Base-by-base conservation (phyloP, 2,888 invertebrate species). In the Idaea dimidiata region DNA sequence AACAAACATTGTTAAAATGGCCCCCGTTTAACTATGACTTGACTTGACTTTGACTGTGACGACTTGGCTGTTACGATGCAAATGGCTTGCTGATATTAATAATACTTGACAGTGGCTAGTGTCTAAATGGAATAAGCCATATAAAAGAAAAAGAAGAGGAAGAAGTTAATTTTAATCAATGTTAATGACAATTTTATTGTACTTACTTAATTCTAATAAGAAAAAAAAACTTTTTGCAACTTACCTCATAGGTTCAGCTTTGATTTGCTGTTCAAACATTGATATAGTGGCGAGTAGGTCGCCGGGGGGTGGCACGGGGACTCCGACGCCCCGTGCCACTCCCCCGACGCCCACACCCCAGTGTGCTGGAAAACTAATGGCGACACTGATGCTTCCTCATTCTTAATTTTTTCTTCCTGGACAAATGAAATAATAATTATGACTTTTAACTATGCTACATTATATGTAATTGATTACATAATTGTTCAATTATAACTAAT, bases 201-300 rank as follows among this genome's bases (percentile, higher is more conserved):
- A 33, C 3, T 7, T 33, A 33, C 7, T 5, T 7, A 1, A 43
- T 43, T 43, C 43, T 2, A 43, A 43, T 43, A 43, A 43, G 43
- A 43, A 43, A 43, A 43, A 43, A 14, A 14, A 43, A 43, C 43
- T 43, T 43, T 43, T 43, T 54, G 16, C 16, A 53, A 62, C 79
- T 81, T 74, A 94, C 90, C 94, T 94, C 94, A 95, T 94, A 72
- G 95, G 95, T 86, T 95, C 95, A 75, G 95, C 94, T 86, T 95
- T 95, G 81, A 95, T 95, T 85, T 95, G 95, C 84, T 95, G 95
- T 84, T 95, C 95, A 78, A 95, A 95, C 95, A 95, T 95, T 84
- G 93, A 93, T 81, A 94, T 94, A 74, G 94, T 94, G 89, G 94
- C 93, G 87, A 94, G 93, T 81, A 94, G 90, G 91, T 94, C 94